Evolutionary conservation across 2,888 invertebrate genomes (phyloP), one percentile per base, ranked within the genome.

Genomic region (Ischnura elegans): DNA sequence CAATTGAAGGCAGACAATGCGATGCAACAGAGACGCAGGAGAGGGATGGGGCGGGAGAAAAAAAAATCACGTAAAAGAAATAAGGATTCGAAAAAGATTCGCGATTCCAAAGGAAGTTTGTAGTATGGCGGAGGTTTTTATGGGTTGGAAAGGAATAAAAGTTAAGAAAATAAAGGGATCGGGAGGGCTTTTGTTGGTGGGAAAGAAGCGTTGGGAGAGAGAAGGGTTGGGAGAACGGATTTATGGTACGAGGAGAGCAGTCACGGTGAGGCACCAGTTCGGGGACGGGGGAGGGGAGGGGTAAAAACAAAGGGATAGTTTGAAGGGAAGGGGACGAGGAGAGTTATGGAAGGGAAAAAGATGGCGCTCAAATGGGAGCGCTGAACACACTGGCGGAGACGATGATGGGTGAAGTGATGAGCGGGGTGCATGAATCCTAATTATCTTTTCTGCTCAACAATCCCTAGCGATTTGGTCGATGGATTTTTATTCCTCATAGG

Each of bases 111-210:
- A 76, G 76, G 76, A 76, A 76, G 76, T 76, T 76, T 76, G 76
- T 76, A n/a, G n/a, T n/a, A 76, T 36, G 76, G 36, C 61, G 87
- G 51, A 87, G 36, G 55, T 25, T 61, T 90, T 90, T 90, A 90
- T 90, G 55, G 42, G 42, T 55, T 55, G 90, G 87, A 42, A 55
- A 43, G 66, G 36, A 29, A 87, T 36, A 55, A 55, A 55, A 87
- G 51, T 47, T 55, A 13, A 47, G 51, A 46, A 86, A 86, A 45
- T 21, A 86, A 85, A 85, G 43, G 13, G 51, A n/a, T n/a, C n/a
- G 4, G 51, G 51, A 51, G 51, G 51, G 19, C n/a, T n/a, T 51
- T 10, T 13, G 51, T 51, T 51, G 51, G 51, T 2, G 51, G 8
- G 51, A 5, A 29, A 25, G 84, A 25, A 36, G n/a, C n/a, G n/a